Evolutionary conservation across 2,888 invertebrate species (phyloP).

Genomic region (Salpingus planirostris): DNA sequence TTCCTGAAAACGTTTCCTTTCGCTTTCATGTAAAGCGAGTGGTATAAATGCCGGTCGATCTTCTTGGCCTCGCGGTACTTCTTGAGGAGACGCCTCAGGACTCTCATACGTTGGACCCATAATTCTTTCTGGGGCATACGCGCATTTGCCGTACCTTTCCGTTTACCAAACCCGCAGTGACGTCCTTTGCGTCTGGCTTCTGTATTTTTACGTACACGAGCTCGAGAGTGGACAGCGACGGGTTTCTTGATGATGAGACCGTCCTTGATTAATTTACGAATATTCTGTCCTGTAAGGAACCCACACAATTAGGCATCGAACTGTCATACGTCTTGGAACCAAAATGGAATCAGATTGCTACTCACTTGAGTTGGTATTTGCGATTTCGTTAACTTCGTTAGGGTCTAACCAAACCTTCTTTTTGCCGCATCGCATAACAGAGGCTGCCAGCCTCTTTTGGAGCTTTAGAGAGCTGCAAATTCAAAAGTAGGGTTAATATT

Average conservation of each 20-base stretch:
- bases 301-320: no score
- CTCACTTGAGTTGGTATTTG: constrained; percentile 94
- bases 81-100: constrained; percentile 87
- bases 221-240: constrained; percentile 96
- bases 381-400: constrained; percentile 99
- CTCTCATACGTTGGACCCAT: constrained; percentile 95
- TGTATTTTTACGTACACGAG: constrained; percentile 94
- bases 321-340: no score
- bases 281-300: constrained; percentile 83
- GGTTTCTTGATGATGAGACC: constrained; percentile 99
- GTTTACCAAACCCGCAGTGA: constrained; percentile 97
- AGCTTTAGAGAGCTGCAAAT: constrained; percentile 75
- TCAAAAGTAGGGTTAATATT: background rate
- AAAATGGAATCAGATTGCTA: background rate
- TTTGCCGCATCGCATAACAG: constrained; percentile 97
- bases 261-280: constrained; percentile 98
- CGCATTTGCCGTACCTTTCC: constrained; percentile 99
- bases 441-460: constrained; percentile 99
- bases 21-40: constrained; percentile 96
- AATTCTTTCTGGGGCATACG: constrained; percentile 95
- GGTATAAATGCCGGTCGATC: constrained; percentile 97
- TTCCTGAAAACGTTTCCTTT: constrained; percentile 98
- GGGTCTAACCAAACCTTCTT: constrained; percentile 99
- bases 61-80: constrained; percentile 97
- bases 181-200: constrained; percentile 97